Base-by-base conservation (phyloP, 2,888 invertebrate genomes). In the Nasonovia ribisnigri region DNA sequence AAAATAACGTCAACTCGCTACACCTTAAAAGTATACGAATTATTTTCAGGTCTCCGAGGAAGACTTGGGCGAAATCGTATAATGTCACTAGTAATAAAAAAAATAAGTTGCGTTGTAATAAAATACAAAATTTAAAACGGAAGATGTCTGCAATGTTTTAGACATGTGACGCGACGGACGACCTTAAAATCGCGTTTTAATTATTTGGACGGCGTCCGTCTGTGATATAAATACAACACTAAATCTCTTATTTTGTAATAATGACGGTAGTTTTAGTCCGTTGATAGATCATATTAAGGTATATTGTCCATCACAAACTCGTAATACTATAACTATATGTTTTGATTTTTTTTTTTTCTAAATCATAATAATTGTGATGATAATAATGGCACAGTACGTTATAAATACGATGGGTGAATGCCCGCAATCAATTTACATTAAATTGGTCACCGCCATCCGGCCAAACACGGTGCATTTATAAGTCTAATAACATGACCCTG, bases 161-260 rank as follows among this genome's bases (percentile, higher is more conserved):
- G 36, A 36, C 36, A 77, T 36, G 20, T 77, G 77, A 20, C 20
- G 36, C 36, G 20, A 77, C 77, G 16, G 36, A 36, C 36, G 77
- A 36, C 77, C 16, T 16, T 67, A 67, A 36, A 67, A 67, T n/a
- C 67, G 67, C 77, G 77, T 77, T 77, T 77, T 36, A 77, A 36
- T 77, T 36, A 77, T 77, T 77, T 77, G 77, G 77, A 77, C 77
- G 77, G 36, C 77, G 77, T 36, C 77, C 77, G 77, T 20, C 77
- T 36, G 36, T 8, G 77, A 77, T 77, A 77, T 77, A 77, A 77
- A 77, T 77, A 77, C 36, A 77, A 77, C 77, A 77, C 77, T 77
- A 77, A 77, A 77, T 77, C 36, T 36, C 77, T 77, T 77, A 36
- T 77, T 77, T 77, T 36, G 77, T 77, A 16, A 6, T 77, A 77